phyloP scores from a whole-genome alignment of 2,113 vertebrate genomes.

The Microtus pennsylvanicus region DNA sequence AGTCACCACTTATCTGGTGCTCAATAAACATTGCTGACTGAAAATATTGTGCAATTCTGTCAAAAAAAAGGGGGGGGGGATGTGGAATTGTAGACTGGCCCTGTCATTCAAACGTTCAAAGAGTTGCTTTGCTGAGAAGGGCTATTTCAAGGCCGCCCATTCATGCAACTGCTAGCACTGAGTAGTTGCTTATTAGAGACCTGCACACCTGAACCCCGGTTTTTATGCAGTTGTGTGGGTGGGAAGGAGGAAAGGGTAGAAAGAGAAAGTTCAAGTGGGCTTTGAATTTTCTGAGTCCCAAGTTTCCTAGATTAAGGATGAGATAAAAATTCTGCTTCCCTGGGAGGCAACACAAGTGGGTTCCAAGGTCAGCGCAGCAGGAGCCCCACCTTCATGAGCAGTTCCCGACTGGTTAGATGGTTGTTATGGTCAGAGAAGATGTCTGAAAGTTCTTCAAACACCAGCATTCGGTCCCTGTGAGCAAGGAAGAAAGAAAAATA shows the following conservation, averaged over 20 bases:
- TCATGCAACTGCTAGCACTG: background rate
- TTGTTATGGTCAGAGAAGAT: constrained; percentile 98
- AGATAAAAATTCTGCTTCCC: background rate
- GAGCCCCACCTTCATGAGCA: constrained; percentile 95
- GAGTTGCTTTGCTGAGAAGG: constrained; percentile 53
- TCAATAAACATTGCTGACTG: constrained; percentile 42
- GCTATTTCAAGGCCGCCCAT: constrained; percentile 16
- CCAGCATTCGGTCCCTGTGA: constrained; percentile 92
- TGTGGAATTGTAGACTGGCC: constrained; percentile 1
- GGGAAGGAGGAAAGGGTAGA: background rate
- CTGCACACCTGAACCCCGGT: background rate
- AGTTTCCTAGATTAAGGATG: background rate
- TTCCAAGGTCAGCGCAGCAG: background rate
- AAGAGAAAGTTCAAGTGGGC: background rate
- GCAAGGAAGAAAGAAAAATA: constrained; percentile 19
- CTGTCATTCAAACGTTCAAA: background rate
- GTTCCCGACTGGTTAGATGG: constrained; percentile 94
- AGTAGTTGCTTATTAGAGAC: background rate
- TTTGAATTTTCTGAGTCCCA: background rate
- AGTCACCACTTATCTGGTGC: background rate
- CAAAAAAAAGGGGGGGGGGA: constrained; percentile 15
- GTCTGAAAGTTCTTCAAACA: constrained; percentile 96
- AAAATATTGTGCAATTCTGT: constrained; percentile 24
- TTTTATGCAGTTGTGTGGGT: background rate
- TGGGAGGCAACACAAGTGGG: background rate